Conservation (phyloP, 2,888 invertebrate genomes). For the Unio delphinus region DNA sequence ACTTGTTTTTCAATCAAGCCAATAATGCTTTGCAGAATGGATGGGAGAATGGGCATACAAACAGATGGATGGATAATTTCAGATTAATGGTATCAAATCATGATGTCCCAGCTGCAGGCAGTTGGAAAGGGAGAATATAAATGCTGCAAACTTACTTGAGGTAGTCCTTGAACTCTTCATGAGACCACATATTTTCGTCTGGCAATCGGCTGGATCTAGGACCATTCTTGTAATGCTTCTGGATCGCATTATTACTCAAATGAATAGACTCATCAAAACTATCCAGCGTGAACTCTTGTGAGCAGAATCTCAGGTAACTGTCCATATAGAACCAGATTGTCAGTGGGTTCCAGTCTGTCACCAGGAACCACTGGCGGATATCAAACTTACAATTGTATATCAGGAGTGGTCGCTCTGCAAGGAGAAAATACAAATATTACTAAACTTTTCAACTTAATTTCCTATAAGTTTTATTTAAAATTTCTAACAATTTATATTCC, state of each 20-base stretch:
- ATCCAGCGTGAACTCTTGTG: conserved; percentile 80
- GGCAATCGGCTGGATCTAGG: conserved; percentile 77
- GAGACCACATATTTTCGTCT: conserved; percentile 87
- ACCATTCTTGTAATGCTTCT: conserved; percentile 83
- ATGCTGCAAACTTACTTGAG: conserved; percentile 74
- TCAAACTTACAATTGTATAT: conserved; percentile 94
- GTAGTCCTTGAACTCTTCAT: conserved; percentile 80
- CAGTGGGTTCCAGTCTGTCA: conserved; percentile 90
- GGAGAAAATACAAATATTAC: conserved; percentile 61
- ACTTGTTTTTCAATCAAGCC: no score
- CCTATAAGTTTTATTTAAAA: background rate
- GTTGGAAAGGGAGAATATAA: no score
- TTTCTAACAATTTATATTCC: no score
- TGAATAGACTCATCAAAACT: conserved; percentile 90
- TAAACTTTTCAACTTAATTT: background rate
- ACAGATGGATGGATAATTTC: no score
- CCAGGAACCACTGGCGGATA: conserved; percentile 94
- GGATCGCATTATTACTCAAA: conserved; percentile 93
- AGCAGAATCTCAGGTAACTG: conserved; percentile 92
- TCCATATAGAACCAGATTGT: conserved; percentile 95
- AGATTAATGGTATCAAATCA: no score
- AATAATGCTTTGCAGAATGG: no score
- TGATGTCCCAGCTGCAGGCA: no score
- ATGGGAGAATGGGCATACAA: no score
- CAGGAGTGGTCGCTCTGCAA: conserved; percentile 87